Evolutionary conservation across 2,113 vertebrate species (phyloP).

Genomic region (Trematomus loennbergii): DNA sequence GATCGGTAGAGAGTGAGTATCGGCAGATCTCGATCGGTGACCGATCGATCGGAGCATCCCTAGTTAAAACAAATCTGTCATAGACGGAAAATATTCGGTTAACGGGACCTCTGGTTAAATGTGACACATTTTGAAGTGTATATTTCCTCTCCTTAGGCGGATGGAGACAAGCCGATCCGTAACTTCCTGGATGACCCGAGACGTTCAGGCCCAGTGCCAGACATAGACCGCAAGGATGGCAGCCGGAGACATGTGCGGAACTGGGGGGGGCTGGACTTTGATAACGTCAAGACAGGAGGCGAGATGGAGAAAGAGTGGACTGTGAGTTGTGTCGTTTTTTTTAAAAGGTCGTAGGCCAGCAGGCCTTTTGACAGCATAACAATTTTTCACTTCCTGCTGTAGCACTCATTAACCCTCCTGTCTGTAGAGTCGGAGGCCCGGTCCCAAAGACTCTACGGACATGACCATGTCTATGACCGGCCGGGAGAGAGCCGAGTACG

Average conservation of each 20-base stretch:
- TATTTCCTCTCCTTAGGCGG: conserved; percentile 65
- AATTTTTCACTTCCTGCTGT: background rate
- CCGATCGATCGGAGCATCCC: no score
- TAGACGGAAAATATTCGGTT: no score
- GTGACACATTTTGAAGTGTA: background rate
- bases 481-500: conserved; percentile 91
- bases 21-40: no score
- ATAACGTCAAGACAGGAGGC: conserved; percentile 89
- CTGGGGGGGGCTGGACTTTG: conserved; percentile 94
- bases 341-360: background rate
- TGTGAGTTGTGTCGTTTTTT: conserved; percentile 59
- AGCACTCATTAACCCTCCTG: background rate
- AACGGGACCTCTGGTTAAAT: background rate
- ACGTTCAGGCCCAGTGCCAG: conserved; percentile 85
- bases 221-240: conserved; percentile 87
- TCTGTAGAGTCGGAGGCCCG: conserved; percentile 80
- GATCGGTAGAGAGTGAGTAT: no score
- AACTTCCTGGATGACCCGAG: conserved; percentile 94
- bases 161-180: conserved; percentile 89
- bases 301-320: conserved; percentile 88
- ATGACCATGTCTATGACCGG: conserved; percentile 97
- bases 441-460: conserved; percentile 82
- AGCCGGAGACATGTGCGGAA: conserved; percentile 92
- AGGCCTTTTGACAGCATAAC: background rate
- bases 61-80: no score